Conservation (phyloP, 2,888 invertebrate species). For the Mimas tiliae region DNA sequence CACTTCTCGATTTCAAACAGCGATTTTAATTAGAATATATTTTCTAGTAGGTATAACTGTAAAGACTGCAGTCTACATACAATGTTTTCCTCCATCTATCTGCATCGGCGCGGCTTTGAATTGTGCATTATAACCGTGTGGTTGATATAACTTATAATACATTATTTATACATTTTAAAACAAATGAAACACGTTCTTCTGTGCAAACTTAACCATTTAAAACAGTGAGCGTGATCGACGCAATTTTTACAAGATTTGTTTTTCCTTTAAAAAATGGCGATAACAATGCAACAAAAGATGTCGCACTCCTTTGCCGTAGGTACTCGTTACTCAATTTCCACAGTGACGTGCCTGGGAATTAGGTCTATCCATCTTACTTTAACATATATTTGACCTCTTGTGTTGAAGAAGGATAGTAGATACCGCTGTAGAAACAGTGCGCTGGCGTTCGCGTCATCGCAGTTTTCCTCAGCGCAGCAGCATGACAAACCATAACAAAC, state of each 20-base stretch:
- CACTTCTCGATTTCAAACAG: not conserved
- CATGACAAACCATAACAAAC: constrained; percentile 48
- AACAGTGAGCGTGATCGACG: not conserved
- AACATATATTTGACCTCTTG: constrained; percentile 14
- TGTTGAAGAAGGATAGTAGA: constrained; percentile 31
- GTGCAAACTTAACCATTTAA: not conserved
- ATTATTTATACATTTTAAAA: not conserved
- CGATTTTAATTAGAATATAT: not conserved
- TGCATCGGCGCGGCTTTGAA: not conserved
- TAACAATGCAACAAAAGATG: constrained; percentile 42
- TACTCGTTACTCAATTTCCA: constrained; percentile 58
- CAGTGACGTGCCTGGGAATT: constrained; percentile 45
- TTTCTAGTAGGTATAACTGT: not conserved
- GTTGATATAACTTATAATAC: not conserved
- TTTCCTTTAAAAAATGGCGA: constrained; percentile 4
- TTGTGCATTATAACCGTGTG: not conserved
- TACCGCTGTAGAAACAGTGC: constrained; percentile 39
- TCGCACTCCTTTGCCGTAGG: no score
- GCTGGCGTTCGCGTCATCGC: constrained; percentile 55
- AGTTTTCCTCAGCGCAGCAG: constrained; percentile 49
- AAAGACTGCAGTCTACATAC: not conserved
- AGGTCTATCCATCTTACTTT: constrained; percentile 40
- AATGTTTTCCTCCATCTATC: no score
- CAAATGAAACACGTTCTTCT: not conserved
- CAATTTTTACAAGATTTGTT: constrained; percentile 4